Base-by-base conservation (phyloP, 2,797 vertebrate species). In the Bufotes viridis region DNA sequence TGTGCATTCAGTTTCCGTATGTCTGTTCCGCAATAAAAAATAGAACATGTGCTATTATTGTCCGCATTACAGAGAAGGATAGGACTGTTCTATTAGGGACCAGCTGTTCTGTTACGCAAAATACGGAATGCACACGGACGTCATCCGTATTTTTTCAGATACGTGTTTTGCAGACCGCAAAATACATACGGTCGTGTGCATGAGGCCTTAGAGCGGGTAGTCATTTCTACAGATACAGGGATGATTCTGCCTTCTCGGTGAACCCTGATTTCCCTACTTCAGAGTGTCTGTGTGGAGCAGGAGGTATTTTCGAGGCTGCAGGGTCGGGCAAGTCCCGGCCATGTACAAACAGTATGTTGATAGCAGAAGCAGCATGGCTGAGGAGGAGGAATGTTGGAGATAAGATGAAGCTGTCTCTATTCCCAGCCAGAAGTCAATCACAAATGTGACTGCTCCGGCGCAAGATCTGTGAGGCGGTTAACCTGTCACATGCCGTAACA, bases 381-480 rank as follows among this genome's bases (percentile, higher is more conserved):
- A 67, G 65, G 51, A 80, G 82, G 51, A 84, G 81, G 82, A 84
- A 88, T 88, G 87, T 55, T 5, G n/a, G 34, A 79, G 81, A 82
- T 83, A 78, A 83, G 81, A 82, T 69, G 69, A 58, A 83, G 53
- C 51, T 58, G 34, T 57, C 74, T 42, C 24, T 49, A 17, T 24
- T 22, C 63, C 65, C 10, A 87, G 69, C 53, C 24, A 87, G 11
- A 42, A 82, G 80, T 87, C 87, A 83, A 69, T 82, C 57, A 61
- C 67, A 75, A 26, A 57, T 70, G 24, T 86, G 51, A 69, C n/a
- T 79, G 49, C 75, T 67, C 20, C 14, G 60, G 15, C 34, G 74
- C 22, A 34, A 22, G 60, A 75, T 51, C 20, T 9, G 69, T 0
- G 49, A 51, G 76, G 7, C 60, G 34, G 14, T 42, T 65, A 78